Evolutionary conservation across 2,113 vertebrate species (phyloP), one percentile per base, ranked within the genome.

Genomic region (Osmerus mordax): DNA sequence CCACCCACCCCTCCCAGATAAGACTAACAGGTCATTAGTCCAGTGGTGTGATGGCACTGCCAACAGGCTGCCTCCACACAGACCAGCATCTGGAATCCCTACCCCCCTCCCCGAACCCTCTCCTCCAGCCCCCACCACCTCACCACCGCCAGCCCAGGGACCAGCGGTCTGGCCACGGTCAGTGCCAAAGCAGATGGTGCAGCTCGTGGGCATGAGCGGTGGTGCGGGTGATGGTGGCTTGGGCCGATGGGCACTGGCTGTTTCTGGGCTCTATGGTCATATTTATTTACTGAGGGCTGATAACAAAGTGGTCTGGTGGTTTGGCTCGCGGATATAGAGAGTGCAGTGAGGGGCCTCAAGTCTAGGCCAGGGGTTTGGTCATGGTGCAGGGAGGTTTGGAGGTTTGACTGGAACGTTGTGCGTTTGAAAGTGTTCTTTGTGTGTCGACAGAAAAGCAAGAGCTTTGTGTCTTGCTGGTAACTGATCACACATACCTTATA

Each of bases 181-280:
- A 53, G 67, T 81, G 84, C 88, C 84, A 83, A 76, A 70, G 85
- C 87, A 90, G 89, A 90, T 89, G 89, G 86, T 65, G 61, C 72
- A 69, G 77, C 81, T 78, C 74, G 73, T 64, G 73, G 69, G 18
- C 54, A 58, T 66, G 71, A 82, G 79, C 70, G 76, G 74, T 67
- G 80, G 70, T 83, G 84, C 77, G 79, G 69, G 32, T 74, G 77
- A 83, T 80, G 68, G 79, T 75, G 67, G 75, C 67, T 56, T 62
- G 67, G 36, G 23, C 41, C 25, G 70, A 54, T 32, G 21, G 41
- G 62, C 78, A 81, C 83, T 81, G 81, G 81, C 75, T 75, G 67
- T 19, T 69, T 53, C 74, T 63, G 73, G 77, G 21, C 66, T 65
- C 62, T 1, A 80, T 86, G 80, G 75, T 85, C 83, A 80, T 77